Conservation (phyloP, 1,140 invertebrate genomes). For the Saccostrea cuccullata region DNA sequence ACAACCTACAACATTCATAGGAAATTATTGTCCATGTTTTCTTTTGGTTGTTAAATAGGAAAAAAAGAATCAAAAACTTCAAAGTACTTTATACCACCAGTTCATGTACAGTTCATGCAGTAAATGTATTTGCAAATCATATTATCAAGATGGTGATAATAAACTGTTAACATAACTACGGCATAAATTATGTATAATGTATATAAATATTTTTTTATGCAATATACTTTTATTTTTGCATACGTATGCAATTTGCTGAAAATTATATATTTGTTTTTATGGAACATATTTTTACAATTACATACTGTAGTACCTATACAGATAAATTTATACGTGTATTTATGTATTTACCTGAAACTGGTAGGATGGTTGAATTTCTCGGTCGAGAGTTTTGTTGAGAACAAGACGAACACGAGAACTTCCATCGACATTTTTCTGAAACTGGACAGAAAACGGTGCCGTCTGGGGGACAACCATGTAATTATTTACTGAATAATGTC, state of each 20-base stretch:
- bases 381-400: constrained; percentile 84
- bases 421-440: constrained; percentile 61
- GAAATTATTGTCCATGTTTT: neutral
- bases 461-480: constrained; percentile 54
- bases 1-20: constrained; percentile 47
- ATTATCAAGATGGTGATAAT: no score
- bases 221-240: no score
- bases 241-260: no score
- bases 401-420: constrained; percentile 84
- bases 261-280: no score
- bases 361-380: constrained; percentile 56
- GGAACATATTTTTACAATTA: no score
- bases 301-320: no score
- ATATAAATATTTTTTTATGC: no score
- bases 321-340: no score
- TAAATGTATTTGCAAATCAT: no score
- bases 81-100: neutral
- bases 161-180: no score
- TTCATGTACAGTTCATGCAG: neutral
- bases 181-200: no score
- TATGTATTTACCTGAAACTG: constrained; percentile 55
- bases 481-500: constrained; percentile 57
- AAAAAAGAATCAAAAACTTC: neutral
- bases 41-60: neutral
- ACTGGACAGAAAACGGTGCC: constrained; percentile 58